Conservation (phyloP, 2,888 invertebrate species). For the Drosophila antonietae region DNA sequence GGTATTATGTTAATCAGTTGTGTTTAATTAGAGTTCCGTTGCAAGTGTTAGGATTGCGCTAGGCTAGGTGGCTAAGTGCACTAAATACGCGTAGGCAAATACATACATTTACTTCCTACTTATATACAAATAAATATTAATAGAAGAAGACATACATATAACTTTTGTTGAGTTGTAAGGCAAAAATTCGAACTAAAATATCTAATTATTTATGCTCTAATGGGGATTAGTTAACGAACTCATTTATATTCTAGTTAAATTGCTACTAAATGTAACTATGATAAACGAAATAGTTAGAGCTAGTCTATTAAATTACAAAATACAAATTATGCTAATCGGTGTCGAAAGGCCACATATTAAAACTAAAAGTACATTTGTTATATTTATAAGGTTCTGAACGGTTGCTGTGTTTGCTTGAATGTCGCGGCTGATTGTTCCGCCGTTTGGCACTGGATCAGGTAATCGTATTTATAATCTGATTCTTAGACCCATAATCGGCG, state of each 20-base stretch:
- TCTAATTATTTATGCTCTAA: constrained; percentile 17
- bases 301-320: constrained; percentile 39
- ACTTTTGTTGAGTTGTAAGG: constrained; percentile 39
- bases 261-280: constrained; percentile 30
- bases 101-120: constrained; percentile 38
- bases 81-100: constrained; percentile 33
- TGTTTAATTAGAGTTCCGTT: constrained; percentile 56
- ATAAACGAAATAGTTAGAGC: constrained; percentile 26
- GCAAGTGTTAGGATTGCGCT: constrained; percentile 27
- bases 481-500: constrained; percentile 87
- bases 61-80: constrained; percentile 49
- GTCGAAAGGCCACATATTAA: constrained; percentile 74
- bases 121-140: constrained; percentile 73
- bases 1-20: constrained; percentile 51
- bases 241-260: constrained; percentile 31
- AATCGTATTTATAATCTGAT: constrained; percentile 87
- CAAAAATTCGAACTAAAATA: constrained; percentile 51
- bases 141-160: constrained; percentile 45
- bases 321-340: constrained; percentile 65
- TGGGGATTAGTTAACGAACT: constrained; percentile 25
- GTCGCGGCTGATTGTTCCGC: constrained; percentile 28
- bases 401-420: constrained; percentile 19
- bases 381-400: constrained; percentile 12
- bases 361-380: constrained; percentile 60
- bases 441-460: constrained; percentile 80